phyloP scores from a whole-genome alignment of 2,797 vertebrate genomes.

The Gymnoscopelus braueri region DNA sequence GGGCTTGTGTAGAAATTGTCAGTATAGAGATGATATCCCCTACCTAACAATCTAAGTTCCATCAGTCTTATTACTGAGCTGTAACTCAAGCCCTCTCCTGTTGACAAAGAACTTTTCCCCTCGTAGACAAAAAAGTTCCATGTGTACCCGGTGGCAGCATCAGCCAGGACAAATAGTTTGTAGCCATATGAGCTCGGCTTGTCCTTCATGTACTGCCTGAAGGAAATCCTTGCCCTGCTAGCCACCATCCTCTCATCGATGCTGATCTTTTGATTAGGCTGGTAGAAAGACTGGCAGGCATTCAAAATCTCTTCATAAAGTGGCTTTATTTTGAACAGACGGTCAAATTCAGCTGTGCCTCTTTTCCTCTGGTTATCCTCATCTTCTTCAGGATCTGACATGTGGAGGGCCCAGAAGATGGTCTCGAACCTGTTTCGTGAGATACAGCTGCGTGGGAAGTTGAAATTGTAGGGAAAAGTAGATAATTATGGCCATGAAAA shows the following conservation, averaged over 20 bases:
- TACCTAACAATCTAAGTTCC: slow-evolving; percentile 20
- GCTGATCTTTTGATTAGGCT: too few relatives aligned
- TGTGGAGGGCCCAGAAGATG: slow-evolving; percentile 3
- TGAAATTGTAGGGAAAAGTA: slow-evolving; percentile 14
- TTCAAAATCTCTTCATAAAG: slow-evolving; percentile 13
- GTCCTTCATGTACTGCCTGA: slow-evolving; percentile 11
- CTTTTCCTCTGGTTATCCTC: too few relatives aligned
- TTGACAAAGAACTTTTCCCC: slow-evolving; percentile 24
- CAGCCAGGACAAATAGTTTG: slow-evolving; percentile 38
- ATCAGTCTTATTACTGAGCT: slow-evolving; percentile 28
- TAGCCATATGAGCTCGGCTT: slow-evolving; percentile 39
- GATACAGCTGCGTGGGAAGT: not conserved
- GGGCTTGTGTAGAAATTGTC: slow-evolving; percentile 47
- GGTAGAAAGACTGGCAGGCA: slow-evolving; percentile 22
- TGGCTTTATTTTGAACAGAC: slow-evolving; percentile 30
- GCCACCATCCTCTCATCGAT: too few relatives aligned
- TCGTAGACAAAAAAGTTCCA: slow-evolving; percentile 39
- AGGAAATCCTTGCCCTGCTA: too few relatives aligned
- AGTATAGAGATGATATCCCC: slow-evolving; percentile 40
- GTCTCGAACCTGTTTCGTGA: not conserved
- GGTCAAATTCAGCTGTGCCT: not conserved
- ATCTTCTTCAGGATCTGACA: slow-evolving; percentile 11
- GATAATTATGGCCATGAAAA: slow-evolving; percentile 18
- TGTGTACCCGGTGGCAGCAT: slow-evolving; percentile 33
- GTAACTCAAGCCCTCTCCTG: slow-evolving; percentile 22